Evolutionary conservation across 2,113 vertebrate genomes (phyloP).

Genomic region (Callithrix jacchus): DNA sequence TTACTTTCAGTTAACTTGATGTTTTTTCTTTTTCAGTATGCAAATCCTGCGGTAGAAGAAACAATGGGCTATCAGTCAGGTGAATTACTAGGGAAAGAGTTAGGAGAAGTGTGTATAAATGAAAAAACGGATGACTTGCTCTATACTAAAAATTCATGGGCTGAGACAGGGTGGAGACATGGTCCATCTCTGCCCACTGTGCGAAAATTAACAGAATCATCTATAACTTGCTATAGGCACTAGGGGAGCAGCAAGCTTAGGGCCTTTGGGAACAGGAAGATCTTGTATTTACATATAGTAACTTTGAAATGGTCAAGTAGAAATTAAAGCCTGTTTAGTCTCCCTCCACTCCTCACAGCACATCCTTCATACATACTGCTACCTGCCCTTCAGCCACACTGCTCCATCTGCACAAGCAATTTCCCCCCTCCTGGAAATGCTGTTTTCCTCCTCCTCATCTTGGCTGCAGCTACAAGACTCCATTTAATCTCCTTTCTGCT

Average conservation of each 20-base stretch:
- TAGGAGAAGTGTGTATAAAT: slow-evolving; percentile 96
- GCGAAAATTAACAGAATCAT: too few relatives aligned
- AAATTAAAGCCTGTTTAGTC: too few relatives aligned
- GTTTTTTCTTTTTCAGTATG: slow-evolving; percentile 87
- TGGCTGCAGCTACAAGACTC: too few relatives aligned
- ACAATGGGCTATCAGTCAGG: slow-evolving; percentile 96
- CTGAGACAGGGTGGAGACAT: neutral
- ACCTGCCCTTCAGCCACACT: neutral
- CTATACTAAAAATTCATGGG: slow-evolving; percentile 93
- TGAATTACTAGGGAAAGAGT: slow-evolving; percentile 96
- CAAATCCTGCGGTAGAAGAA: slow-evolving; percentile 96
- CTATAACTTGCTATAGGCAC: neutral
- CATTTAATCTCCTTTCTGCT: neutral
- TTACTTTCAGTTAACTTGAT: slow-evolving; percentile 26
- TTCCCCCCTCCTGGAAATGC: neutral
- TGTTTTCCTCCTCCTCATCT: neutral
- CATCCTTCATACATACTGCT: neutral
- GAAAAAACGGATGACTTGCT: slow-evolving; percentile 98
- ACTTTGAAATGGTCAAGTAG: too few relatives aligned
- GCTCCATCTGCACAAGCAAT: accelerated
- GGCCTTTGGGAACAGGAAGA: neutral
- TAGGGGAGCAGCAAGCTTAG: neutral
- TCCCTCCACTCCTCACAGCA: neutral
- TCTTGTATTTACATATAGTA: neutral
- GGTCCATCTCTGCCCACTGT: neutral